These are phyloP conservation scores for Dipus sagitta DNA, from an alignment of 2,797 vertebrate species.

Conservation along the genomic window DNA sequence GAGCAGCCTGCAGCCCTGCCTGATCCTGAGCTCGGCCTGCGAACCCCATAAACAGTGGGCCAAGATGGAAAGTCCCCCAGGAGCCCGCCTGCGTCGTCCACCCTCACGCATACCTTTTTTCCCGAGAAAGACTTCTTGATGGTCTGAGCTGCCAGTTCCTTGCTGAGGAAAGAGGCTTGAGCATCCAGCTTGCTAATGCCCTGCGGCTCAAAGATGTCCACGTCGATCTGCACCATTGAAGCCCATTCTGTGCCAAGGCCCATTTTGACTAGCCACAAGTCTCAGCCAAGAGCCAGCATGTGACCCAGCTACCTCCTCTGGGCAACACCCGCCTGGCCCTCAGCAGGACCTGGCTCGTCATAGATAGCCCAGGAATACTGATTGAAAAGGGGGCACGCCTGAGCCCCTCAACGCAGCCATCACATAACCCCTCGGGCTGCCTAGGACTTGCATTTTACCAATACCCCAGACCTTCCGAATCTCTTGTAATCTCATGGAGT, in stretches of 20 bases:
- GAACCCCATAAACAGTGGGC: not conserved
- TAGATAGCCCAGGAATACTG: not conserved
- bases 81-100: not conserved
- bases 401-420: not conserved
- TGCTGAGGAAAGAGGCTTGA: conserved; percentile 88
- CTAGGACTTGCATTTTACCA: not conserved
- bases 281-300: not conserved
- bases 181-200: conserved; percentile 89
- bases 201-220: conserved; percentile 91
- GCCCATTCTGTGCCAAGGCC: not conserved
- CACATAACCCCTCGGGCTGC: not conserved
- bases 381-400: not conserved
- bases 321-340: not conserved
- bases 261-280: conserved; percentile 1
- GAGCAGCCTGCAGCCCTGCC: not conserved
- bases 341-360: not conserved
- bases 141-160: conserved; percentile 88
- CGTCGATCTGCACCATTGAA: conserved; percentile 87
- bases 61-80: not conserved
- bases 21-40: not conserved
- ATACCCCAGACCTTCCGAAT: not conserved
- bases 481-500: not conserved
- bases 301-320: not conserved
- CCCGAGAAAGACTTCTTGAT: conserved; percentile 90
- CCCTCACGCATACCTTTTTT: conserved; percentile 87